phyloP scores from a whole-genome alignment of 1,140 invertebrate species.

The Kradibia gibbosae region DNA sequence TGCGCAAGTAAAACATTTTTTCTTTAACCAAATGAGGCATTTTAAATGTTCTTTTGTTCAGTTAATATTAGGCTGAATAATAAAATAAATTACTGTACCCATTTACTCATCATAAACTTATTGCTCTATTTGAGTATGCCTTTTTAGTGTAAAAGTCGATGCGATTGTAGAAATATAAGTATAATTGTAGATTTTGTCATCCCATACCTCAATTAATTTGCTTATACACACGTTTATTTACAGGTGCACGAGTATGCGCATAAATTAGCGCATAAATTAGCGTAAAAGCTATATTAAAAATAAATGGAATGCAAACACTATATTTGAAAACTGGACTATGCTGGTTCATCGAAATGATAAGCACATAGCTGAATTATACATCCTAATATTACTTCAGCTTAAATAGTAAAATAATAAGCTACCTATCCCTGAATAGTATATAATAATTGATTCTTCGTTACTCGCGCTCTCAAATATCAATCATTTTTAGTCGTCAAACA shows the following conservation, averaged over 20 bases:
- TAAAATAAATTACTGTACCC: not conserved
- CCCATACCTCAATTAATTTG: slow-evolving; percentile 45
- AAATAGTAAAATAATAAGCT: slow-evolving; percentile 32
- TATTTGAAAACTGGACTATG: slow-evolving; percentile 19
- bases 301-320: not conserved
- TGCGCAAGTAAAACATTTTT: no score
- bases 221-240: slow-evolving; percentile 50
- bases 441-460: slow-evolving; percentile 41
- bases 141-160: slow-evolving; percentile 18
- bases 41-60: no score
- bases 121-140: slow-evolving; percentile 16
- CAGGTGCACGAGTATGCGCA: slow-evolving; percentile 27
- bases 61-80: no score
- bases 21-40: no score
- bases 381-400: not conserved
- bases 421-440: slow-evolving; percentile 27
- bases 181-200: slow-evolving; percentile 39
- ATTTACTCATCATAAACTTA: slow-evolving; percentile 19
- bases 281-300: slow-evolving; percentile 35
- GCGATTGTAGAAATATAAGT: slow-evolving; percentile 41
- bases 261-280: slow-evolving; percentile 34
- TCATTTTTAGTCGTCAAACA: not conserved
- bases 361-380: slow-evolving; percentile 32
- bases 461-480: slow-evolving; percentile 27
- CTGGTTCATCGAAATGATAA: not conserved